Base-by-base conservation (phyloP, 2,113 vertebrate species). In the Mustela lutreola region DNA sequence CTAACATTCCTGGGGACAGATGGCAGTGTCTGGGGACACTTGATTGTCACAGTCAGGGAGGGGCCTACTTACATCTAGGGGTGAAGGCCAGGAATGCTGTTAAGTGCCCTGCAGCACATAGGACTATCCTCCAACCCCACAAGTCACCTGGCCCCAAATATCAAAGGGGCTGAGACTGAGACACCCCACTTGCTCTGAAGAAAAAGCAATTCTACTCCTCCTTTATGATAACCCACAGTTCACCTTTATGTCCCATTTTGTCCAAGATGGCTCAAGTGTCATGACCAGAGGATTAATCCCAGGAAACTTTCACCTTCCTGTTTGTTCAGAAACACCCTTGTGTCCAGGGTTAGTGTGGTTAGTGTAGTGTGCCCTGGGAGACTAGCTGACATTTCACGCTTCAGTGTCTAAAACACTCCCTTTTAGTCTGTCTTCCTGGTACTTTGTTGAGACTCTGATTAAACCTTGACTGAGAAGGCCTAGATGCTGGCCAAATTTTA, bases 91-190 rank as follows among this genome's bases (percentile, higher is more conserved):
- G 39, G 60, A 4, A 42, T 65, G 11, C 0, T 36, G 31, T 7
- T 33, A 26, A n/a, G 45, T 1, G 7, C 12, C 5, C 4, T 28
- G 4, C 2, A 24, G 19, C 12, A 42, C 39, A 2, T 14, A 81
- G 75, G 12, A 24, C 7, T 1, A 21, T 19, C 21, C 10, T 71
- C 4, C 9, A 26, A 15, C 7, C 26, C 21, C 22, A 15, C 91
- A 19, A 45, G 2, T 3, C 18, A 14, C 3, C 19, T 12, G 24
- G 11, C 2, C 58, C 18, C 18, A 53, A 5, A 73, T 12, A 21
- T 39, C 16, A 58, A n/a, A 31, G 2, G 14, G 6, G 8, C 65
- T 76, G 56, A 63, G 24, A 53, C 1, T 1, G 12, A 63, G n/a
- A 56, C 18, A 14, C 15, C 11, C 22, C 18, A 11, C 24, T 71